Conservation (phyloP, 2,113 vertebrate genomes). For the Sceloporus undulatus region DNA sequence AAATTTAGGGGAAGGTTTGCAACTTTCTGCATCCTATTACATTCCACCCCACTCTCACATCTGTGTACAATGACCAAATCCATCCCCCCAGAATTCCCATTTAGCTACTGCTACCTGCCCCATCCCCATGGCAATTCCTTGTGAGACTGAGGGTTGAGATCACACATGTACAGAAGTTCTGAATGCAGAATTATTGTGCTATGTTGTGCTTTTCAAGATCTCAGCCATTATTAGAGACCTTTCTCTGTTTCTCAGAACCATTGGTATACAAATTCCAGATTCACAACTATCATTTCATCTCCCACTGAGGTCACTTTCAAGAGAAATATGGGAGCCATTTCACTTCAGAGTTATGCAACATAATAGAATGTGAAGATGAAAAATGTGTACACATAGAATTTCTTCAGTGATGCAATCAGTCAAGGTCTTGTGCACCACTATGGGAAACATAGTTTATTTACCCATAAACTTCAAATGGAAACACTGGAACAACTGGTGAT, state of each 20-base stretch:
- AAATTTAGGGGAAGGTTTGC: too few species aligned
- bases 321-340: neutral
- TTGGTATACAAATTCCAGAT: neutral
- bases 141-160: too few species aligned
- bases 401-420: neutral
- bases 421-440: neutral
- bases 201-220: too few species aligned
- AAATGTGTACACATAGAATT: neutral
- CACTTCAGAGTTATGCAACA: neutral
- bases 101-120: too few species aligned
- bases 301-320: neutral
- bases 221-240: neutral
- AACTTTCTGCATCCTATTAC: too few species aligned
- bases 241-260: neutral
- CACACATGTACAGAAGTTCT: too few species aligned
- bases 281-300: neutral
- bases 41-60: too few species aligned
- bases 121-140: too few species aligned
- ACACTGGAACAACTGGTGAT: neutral
- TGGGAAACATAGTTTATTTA: neutral
- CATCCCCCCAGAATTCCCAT: too few species aligned
- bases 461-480: neutral
- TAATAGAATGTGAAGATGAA: neutral
- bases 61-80: too few species aligned
- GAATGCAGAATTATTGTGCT: too few species aligned